Percentiles rank a stretch among this genome's conserved stretches.
These are phyloP conservation scores for Sciurus carolinensis DNA, from an alignment of 2,797 vertebrate species.

Conservation along the genomic window DNA sequence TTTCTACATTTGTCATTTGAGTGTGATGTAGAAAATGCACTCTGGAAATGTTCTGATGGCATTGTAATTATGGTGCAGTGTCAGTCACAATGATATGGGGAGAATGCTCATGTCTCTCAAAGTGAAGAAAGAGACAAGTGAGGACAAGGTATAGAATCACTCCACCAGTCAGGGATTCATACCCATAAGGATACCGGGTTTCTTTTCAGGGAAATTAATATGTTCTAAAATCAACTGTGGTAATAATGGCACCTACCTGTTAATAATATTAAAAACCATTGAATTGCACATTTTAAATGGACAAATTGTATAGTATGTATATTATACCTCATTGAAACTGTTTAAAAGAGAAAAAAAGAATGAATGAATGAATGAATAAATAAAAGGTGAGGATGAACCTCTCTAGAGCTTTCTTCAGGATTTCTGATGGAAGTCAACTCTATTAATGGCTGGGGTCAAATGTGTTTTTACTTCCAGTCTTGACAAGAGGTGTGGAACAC, in stretches of 20 bases:
- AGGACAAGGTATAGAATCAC: neutral
- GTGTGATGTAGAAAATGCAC: neutral
- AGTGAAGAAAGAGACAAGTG: neutral
- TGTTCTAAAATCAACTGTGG: no score
- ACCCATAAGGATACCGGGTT: no score
- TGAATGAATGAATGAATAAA: neutral
- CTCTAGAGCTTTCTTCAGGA: conserved; percentile 41
- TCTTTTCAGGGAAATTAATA: no score
- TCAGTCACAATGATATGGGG: neutral
- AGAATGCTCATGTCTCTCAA: neutral
- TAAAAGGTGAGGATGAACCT: neutral
- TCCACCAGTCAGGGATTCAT: neutral
- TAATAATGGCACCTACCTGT: no score
- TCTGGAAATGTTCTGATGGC: conserved; percentile 20
- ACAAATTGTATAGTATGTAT: no score
- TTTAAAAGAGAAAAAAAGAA: no score
- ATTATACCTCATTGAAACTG: no score
- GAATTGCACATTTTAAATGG: no score
- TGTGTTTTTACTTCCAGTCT: neutral
- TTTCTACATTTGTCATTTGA: neutral
- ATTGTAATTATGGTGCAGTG: neutral
- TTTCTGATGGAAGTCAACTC: neutral
- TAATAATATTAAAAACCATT: no score
- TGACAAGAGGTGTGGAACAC: neutral
- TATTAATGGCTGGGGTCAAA: neutral